Evolutionary conservation across 1,140 invertebrate genomes (phyloP).

Genomic region (Acromyrmex charruanus): DNA sequence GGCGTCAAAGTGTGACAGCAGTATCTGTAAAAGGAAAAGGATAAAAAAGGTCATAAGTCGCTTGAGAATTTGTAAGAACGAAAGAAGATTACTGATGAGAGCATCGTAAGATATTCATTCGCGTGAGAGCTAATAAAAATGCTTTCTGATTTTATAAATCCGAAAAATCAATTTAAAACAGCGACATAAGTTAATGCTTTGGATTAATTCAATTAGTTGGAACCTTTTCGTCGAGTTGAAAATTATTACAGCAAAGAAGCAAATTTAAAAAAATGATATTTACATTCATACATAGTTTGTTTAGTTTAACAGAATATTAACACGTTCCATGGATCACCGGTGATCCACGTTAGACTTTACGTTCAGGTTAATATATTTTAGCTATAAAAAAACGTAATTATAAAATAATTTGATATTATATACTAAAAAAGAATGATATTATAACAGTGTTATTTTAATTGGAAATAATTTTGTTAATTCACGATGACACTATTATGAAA

Average conservation of each 20-base stretch:
- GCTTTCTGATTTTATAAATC: background rate
- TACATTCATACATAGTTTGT: background rate
- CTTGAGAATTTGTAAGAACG: background rate
- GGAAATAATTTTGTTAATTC: too few relatives aligned
- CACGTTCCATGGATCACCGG: too few relatives aligned
- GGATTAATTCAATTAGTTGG: background rate
- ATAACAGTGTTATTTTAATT: too few relatives aligned
- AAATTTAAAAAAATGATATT: background rate
- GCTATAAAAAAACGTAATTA: too few relatives aligned
- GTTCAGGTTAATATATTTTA: too few relatives aligned
- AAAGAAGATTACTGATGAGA: background rate
- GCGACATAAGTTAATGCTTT: background rate
- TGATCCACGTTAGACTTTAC: too few relatives aligned
- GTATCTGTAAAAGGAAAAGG: constrained; percentile 87
- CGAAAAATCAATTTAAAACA: constrained; percentile 14
- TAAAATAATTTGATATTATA: too few relatives aligned
- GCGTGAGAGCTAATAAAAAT: background rate
- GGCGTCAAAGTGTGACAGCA: constrained; percentile 97
- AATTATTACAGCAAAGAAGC: background rate
- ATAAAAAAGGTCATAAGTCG: background rate
- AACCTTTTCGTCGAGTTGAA: background rate
- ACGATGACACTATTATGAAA: too few relatives aligned
- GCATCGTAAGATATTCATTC: background rate
- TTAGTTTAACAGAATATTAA: background rate
- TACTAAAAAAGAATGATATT: too few relatives aligned